Conservation (phyloP, 2,113 vertebrate genomes). For the Phoxinus phoxinus region DNA sequence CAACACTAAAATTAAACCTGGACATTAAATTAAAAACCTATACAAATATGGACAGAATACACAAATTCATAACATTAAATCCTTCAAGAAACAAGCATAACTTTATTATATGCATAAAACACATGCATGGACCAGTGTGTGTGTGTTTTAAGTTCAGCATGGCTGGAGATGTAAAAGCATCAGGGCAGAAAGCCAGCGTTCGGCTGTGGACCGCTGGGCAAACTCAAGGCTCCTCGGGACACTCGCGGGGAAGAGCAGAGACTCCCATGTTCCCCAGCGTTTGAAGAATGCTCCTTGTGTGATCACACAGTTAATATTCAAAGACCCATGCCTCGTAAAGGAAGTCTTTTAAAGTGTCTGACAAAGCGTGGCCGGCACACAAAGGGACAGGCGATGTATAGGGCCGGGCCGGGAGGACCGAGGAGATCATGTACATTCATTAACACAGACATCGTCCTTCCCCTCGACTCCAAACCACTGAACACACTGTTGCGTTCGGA, state of each 20-base stretch:
- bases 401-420: conserved; percentile 66
- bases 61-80: too few species aligned
- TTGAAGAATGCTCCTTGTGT: conserved; percentile 73
- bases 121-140: neutral
- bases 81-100: too few species aligned
- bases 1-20: too few species aligned
- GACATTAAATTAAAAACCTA: too few species aligned
- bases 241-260: conserved; percentile 44
- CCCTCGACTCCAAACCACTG: conserved; percentile 48
- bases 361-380: conserved; percentile 75
- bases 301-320: conserved; percentile 82
- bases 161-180: neutral
- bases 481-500: neutral
- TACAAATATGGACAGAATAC: too few species aligned
- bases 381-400: conserved; percentile 74
- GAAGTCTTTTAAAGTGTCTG: conserved; percentile 74
- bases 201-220: conserved; percentile 44
- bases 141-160: neutral
- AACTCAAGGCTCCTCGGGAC: conserved; percentile 38
- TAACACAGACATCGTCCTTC: conserved; percentile 63
- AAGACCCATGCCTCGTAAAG: conserved; percentile 73
- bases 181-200: neutral
- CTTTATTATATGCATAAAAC: too few species aligned
- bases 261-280: conserved; percentile 56
- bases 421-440: conserved; percentile 71